Base-by-base conservation (phyloP, 2,888 invertebrate species). In the Volucella bombylans region DNA sequence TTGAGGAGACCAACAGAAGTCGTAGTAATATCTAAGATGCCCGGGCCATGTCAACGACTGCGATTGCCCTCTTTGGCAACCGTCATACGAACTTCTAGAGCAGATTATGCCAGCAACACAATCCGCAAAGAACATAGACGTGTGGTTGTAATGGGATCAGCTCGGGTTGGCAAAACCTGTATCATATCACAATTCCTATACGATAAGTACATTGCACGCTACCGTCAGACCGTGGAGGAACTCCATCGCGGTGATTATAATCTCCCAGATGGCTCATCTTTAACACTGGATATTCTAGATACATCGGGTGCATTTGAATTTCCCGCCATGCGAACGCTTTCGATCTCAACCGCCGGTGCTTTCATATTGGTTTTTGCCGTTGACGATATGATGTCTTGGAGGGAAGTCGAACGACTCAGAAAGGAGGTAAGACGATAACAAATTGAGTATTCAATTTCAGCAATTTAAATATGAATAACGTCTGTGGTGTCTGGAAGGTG, bases 251-350 rank as follows among this genome's bases (percentile, higher is more conserved):
- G 90, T 55, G 91, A 91, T 80, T 91, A 91, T 86, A 90, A 91
- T 82, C 82, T 91, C 64, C 90, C 90, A 31, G 91, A 91, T 86
- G 93, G 92, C 2, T 92, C 92, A 4, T 92, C 93, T 41, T 90
- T 94, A 43, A 93, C 93, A 14, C 92, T 95, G 82, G 95, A 96
- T 88, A 95, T 96, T 86, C 90, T 96, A 86, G 96, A 96, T 91
- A 96, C 96, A 0, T 94, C 95, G 11, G 93, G 95, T 31, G 93
- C 94, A 15, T 92, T 91, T 88, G 94, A 94, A 89, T 96, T 95
- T 90, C 96, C 96, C 0, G 96, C 95, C 49, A 96, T 96, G 96
- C 92, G 95, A 83, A 93, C 94, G 52, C 92, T 96, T 50, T 95
- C 94, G 49, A 95, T 96, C 86, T 93, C 94, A 61, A 94, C 94